Evolutionary conservation across 2,113 vertebrate genomes (phyloP).

Genomic region (Nycticorax nycticorax): DNA sequence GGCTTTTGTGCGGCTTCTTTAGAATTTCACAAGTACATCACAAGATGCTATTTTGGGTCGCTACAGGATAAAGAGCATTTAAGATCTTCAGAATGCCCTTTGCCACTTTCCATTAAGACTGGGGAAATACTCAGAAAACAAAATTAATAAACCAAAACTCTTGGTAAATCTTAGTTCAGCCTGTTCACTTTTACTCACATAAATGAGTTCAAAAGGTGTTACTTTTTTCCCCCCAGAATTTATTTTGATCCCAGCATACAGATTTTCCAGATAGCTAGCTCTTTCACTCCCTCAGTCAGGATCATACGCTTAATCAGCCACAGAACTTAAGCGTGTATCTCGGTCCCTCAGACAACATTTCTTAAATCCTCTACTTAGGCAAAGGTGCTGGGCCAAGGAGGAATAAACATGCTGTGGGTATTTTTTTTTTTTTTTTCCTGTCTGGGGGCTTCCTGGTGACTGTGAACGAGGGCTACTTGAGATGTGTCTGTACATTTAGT

Average conservation of each 20-base stretch:
- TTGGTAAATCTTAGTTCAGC: neutral
- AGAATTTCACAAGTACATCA: constrained; percentile 65
- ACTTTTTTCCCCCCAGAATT: neutral
- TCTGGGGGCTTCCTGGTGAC: neutral
- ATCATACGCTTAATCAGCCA: neutral
- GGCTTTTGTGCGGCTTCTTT: constrained; percentile 52
- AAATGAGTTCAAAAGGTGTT: neutral
- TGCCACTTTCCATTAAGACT: constrained; percentile 34
- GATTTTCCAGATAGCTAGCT: neutral
- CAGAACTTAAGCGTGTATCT: neutral
- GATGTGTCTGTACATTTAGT: neutral
- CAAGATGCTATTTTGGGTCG: constrained; percentile 47
- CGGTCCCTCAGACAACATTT: neutral
- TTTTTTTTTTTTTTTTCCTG: neutral
- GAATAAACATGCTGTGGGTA: neutral
- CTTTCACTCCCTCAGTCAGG: neutral
- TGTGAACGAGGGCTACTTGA: neutral
- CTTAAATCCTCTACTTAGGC: neutral
- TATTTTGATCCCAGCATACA: neutral
- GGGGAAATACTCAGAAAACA: neutral
- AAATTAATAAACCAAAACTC: constrained; percentile 15
- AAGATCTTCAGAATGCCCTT: constrained; percentile 50
- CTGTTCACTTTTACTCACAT: neutral
- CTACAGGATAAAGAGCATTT: constrained; percentile 17
- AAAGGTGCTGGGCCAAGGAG: neutral